Evolutionary conservation across 2,113 vertebrate species (phyloP).

Genomic region (Polypterus senegalus): DNA sequence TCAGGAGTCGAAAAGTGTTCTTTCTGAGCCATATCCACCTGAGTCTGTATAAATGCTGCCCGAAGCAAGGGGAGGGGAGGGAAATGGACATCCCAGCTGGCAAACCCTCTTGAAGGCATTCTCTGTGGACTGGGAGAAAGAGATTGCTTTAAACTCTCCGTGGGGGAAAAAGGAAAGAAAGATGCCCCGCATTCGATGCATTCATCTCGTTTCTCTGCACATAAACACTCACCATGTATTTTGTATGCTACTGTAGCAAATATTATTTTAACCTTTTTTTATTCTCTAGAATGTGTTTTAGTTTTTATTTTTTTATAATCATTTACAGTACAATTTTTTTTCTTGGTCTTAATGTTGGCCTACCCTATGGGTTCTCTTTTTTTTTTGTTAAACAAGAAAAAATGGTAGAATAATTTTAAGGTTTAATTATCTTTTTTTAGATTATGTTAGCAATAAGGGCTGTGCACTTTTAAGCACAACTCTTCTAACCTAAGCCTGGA

Average conservation of each 20-base stretch:
- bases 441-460: constrained; percentile 29
- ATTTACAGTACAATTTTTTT: constrained; percentile 25
- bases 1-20: constrained; percentile 30
- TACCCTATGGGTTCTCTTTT: constrained; percentile 19
- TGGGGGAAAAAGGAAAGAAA: constrained; percentile 3
- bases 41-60: constrained; percentile 46
- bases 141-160: constrained; percentile 27
- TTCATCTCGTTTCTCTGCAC: constrained; percentile 26
- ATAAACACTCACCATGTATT: constrained; percentile 26
- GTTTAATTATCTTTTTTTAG: constrained; percentile 7
- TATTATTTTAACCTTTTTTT: constrained; percentile 19
- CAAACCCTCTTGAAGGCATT: constrained; percentile 29
- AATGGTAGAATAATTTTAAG: too few species aligned
- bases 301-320: constrained; percentile 22
- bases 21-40: constrained; percentile 65
- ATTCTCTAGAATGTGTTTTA: constrained; percentile 28
- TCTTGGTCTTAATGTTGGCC: constrained; percentile 38
- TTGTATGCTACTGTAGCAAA: constrained; percentile 36
- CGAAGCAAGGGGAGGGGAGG: constrained; percentile 34
- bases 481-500: constrained; percentile 33
- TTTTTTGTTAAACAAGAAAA: neutral
- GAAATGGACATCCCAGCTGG: constrained; percentile 23
- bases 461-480: constrained; percentile 40
- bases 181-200: constrained; percentile 10
- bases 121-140: constrained; percentile 24